Evolutionary conservation across 2,113 vertebrate genomes (phyloP), one percentile per base, ranked within the genome.

Genomic region (Gymnocephalus cernua): DNA sequence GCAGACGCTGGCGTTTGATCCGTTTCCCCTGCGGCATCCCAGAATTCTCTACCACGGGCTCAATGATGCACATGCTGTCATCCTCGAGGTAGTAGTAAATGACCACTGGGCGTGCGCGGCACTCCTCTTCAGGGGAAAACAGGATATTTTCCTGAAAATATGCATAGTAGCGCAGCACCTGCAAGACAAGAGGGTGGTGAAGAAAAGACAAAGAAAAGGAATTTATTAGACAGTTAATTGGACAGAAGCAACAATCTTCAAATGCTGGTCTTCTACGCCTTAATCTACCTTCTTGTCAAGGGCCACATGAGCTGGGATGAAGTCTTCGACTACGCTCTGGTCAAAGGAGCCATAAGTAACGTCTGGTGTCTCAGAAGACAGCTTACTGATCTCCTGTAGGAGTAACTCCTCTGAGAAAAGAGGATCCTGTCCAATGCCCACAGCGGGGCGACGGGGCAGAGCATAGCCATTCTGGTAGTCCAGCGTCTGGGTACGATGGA

Each of bases 21-120:
- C 97, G 92, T 50, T 96, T 97, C 27, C 98, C 98, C 86, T 99
- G 98, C 0, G 82, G 90, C 23, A 99, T 92, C 35, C 97, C 98
- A 0, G 97, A 98, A 79, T 99, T 99, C 82, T 96, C 87, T 93
- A 98, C 96, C 0, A 38, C 5, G 0, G 97, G 97, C 85, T 99
- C 98, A 0, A 95, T 71, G 67, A 99, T 77, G 0, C 90, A 95
- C 86, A 99, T 97, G 89, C 91, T 99, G 95, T 99, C 97, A 10
- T 99, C 98, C 79, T 97, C 97, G 25, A 99, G 91, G 74, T 95
- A 97, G 87, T 99, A 99, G 83, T 96, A 97, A 57, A 99, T 89
- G 18, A 89, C 21, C 80, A 99, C 96, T 0, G 94, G 95, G 14
- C 97, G 97, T 48, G 99, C 89, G 1, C 96, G 92, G 75, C 91